Percentiles rank a stretch among this genome's conserved stretches.
phyloP scores from a whole-genome alignment of 2,797 vertebrate genomes.

The Amblyraja radiata region DNA sequence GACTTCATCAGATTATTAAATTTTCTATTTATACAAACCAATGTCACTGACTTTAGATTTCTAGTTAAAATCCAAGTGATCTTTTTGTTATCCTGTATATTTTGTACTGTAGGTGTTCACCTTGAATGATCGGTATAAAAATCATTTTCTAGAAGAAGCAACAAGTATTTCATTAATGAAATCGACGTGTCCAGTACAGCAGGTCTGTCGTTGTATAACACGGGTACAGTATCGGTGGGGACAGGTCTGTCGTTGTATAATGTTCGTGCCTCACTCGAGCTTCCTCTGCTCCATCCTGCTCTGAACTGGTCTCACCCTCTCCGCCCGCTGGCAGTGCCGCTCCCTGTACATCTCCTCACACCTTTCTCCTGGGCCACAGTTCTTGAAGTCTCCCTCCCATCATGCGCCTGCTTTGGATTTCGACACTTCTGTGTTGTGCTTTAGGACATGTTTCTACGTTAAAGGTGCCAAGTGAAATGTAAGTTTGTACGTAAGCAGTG shows the following conservation, averaged over 20 bases:
- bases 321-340: no score
- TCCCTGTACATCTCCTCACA: background rate
- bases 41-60: conserved; percentile 25
- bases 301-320: no score
- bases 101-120: background rate
- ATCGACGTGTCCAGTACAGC: no score
- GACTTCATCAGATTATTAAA: background rate
- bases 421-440: background rate
- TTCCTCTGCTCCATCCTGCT: no score
- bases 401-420: background rate
- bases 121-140: background rate
- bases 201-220: no score
- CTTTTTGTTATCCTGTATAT: conserved; percentile 30
- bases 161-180: background rate
- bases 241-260: no score
- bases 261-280: no score
- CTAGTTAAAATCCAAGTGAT: conserved; percentile 15
- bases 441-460: background rate
- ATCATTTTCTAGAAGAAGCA: background rate
- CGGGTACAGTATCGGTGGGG: no score
- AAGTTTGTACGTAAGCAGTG: background rate
- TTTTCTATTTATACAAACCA: conserved; percentile 29
- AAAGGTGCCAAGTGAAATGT: background rate
- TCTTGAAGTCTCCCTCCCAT: background rate
- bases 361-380: background rate